Conservation (phyloP, 2,888 invertebrate genomes). For the Agrotis exclamationis region DNA sequence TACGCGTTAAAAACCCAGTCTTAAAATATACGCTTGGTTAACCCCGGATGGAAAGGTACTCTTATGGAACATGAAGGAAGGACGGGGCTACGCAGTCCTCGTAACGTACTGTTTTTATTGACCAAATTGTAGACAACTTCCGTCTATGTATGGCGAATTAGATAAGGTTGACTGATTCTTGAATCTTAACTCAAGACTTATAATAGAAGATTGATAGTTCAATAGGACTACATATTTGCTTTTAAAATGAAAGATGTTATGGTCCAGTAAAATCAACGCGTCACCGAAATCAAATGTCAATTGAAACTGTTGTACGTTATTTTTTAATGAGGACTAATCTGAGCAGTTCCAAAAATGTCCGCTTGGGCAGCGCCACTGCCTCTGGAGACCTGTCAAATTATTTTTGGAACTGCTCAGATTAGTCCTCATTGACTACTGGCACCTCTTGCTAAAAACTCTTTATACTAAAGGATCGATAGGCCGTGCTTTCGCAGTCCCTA, state of each 20-base stretch:
- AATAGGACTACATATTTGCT: neutral
- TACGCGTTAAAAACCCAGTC: constrained; percentile 45
- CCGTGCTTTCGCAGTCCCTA: too few species aligned
- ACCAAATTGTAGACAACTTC: constrained; percentile 34
- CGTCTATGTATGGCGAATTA: constrained; percentile 17
- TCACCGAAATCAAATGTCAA: neutral
- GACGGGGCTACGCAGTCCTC: constrained; percentile 28
- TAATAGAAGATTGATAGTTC: too few species aligned
- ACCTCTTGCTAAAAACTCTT: too few species aligned
- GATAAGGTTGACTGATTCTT: constrained; percentile 27
- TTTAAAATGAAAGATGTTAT: too few species aligned
- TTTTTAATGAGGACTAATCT: too few species aligned
- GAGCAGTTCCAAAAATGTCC: too few species aligned
- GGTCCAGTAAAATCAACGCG: neutral
- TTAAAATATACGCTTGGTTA: constrained; percentile 45
- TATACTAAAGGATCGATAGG: too few species aligned
- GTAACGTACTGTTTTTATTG: constrained; percentile 39
- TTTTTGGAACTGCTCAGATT: too few species aligned
- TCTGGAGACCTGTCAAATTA: too few species aligned
- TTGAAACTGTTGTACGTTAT: too few species aligned
- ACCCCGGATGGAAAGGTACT: constrained; percentile 50
- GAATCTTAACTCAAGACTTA: neutral
- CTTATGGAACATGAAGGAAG: constrained; percentile 47
- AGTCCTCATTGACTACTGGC: too few species aligned
- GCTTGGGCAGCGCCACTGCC: too few species aligned